phyloP scores from a whole-genome alignment of 1,140 invertebrate species.

The Monochamus saltuarius region DNA sequence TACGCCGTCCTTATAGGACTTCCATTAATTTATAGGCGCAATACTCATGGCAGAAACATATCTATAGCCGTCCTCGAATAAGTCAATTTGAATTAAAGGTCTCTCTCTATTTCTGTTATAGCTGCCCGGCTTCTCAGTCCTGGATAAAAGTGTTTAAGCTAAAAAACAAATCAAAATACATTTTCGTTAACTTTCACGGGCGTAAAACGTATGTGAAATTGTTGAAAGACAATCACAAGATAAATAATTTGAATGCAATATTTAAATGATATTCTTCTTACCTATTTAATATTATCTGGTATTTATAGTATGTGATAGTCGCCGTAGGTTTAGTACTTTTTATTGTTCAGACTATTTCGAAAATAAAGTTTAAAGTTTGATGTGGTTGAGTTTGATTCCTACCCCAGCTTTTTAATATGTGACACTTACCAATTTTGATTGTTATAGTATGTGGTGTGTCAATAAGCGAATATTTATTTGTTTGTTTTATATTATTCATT shows the following conservation, averaged over 20 bases:
- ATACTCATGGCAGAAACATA: constrained; percentile 13
- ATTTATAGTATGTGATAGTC: too few relatives aligned
- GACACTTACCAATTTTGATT: neutral
- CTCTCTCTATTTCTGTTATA: constrained; percentile 15
- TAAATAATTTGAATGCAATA: constrained; percentile 13
- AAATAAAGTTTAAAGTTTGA: too few relatives aligned
- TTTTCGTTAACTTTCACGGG: neutral
- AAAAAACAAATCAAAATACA: constrained; percentile 19
- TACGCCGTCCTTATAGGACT: too few relatives aligned
- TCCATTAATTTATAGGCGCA: too few relatives aligned
- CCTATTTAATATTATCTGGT: neutral
- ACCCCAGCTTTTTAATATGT: neutral
- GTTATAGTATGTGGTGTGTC: too few relatives aligned
- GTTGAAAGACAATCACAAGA: constrained; percentile 19
- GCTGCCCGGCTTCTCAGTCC: constrained; percentile 8
- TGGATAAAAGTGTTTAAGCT: constrained; percentile 15
- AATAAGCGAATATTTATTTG: too few relatives aligned
- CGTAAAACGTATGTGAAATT: constrained; percentile 6
- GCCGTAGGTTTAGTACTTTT: too few relatives aligned
- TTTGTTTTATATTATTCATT: too few relatives aligned
- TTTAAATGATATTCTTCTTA: constrained; percentile 9
- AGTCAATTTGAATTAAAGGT: constrained; percentile 8
- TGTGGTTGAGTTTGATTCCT: too few relatives aligned
- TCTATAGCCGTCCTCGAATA: constrained; percentile 14
- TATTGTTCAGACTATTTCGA: too few relatives aligned